Base-by-base conservation (phyloP, 1,140 invertebrate species). In the Cotesia vestalis region DNA sequence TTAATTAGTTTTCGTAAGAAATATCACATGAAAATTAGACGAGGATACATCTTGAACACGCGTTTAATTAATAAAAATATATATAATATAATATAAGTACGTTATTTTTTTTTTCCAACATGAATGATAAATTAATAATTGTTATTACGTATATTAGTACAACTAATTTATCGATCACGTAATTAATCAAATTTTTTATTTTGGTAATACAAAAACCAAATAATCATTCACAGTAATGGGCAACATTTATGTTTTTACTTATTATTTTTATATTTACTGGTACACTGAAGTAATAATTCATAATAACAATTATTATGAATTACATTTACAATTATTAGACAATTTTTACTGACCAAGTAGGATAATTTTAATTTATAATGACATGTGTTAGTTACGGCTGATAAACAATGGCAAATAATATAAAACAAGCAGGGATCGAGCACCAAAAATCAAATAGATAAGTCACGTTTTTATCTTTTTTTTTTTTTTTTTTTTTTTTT, bases 241-340 rank as follows among this genome's bases (percentile, higher is more conserved):
- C 84, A 86, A 86, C 84, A 87, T 85, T 82, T 81, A 84, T 83
- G 80, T 84, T 84, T 84, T 85, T 83, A 85, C 9, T 40, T 40
- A 40, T 8, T 17, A 17, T 17, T 17, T 17, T 9, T 46, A 46
- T 46, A 46, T 85, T 86, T 85, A 81, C 83, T 84, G 83, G 83
- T 86, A 86, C 83, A 85, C 78, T 84, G 81, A 86, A 87, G 83
- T 84, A 87, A 82, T 82, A 84, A 46, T 46, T 11, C 6, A 46
- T 46, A 46, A 46, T 46, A 46, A 46, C 6, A 8, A 40, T 40
- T 9, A 46, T 83, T 82, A 78, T 79, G 75, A 76, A 61, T 52
- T 77, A 71, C 75, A 76, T 81, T 75, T 77, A 79, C 75, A 79
- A 77, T 14, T 20, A 51, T 14, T 51, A 51, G 38, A 53, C 61